phyloP scores from a whole-genome alignment of 2,113 vertebrate species.

The Arizona elegans region DNA sequence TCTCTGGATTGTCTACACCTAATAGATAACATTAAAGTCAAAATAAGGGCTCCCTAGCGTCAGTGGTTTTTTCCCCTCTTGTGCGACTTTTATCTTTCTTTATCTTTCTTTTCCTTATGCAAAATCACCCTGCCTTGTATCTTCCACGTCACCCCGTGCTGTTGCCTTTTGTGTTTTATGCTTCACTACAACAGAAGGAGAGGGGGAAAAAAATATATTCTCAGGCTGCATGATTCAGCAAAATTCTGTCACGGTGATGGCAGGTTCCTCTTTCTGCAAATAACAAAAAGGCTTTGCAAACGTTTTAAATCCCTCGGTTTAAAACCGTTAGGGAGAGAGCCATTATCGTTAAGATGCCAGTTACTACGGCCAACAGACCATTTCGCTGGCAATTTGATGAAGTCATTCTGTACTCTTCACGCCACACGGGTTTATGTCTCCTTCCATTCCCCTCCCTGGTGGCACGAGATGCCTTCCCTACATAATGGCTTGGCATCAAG shows the following conservation, averaged over 20 bases:
- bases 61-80: not conserved
- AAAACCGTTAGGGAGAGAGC: not conserved
- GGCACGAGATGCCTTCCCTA: no score
- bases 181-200: not conserved
- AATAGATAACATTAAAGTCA: not conserved
- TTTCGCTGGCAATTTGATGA: not conserved
- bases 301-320: not conserved
- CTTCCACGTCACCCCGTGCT: constrained; percentile 14
- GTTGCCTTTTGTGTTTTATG: constrained; percentile 1
- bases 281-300: not conserved
- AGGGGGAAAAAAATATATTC: not conserved
- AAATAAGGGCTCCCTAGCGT: not conserved
- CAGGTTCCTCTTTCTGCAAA: not conserved
- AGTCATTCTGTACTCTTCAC: not conserved
- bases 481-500: not conserved
- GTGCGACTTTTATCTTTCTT: not conserved
- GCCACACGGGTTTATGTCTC: not conserved
- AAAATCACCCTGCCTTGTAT: not conserved
- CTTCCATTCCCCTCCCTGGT: not conserved
- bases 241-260: not conserved
- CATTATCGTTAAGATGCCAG: not conserved
- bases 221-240: constrained; percentile 38
- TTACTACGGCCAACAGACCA: no score
- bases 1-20: not conserved
- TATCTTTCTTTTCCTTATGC: not conserved